Percentiles rank a stretch among this genome's conserved stretches.
Conservation (phyloP, 2,888 invertebrate genomes). For the Agrotis segetum region DNA sequence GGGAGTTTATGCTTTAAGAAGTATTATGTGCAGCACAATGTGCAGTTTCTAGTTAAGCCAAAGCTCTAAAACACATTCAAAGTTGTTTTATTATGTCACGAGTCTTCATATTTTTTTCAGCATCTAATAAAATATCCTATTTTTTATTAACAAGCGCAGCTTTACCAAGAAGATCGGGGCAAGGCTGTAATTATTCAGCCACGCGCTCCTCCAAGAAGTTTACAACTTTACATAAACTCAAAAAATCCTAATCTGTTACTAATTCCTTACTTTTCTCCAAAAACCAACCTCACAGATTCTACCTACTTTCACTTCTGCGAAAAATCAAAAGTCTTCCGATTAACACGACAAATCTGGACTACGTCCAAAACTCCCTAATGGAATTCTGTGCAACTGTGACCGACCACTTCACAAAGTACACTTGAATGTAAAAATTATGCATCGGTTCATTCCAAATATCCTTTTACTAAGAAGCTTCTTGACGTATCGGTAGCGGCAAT, state of each 20-base stretch:
- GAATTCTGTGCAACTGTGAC: constrained; percentile 85
- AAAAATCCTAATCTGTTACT: not conserved
- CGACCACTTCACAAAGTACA: constrained; percentile 79
- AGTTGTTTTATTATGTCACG: too few species aligned
- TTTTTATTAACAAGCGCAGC: too few species aligned
- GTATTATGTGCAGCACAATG: too few species aligned
- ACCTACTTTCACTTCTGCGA: constrained; percentile 68
- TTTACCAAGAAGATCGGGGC: too few species aligned
- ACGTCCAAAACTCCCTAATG: constrained; percentile 87
- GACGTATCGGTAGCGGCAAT: constrained; percentile 56
- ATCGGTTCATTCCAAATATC: constrained; percentile 75
- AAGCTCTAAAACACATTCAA: too few species aligned
- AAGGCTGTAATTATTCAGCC: too few species aligned
- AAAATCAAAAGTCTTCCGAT: constrained; percentile 69
- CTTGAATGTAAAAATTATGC: constrained; percentile 84
- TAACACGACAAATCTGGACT: constrained; percentile 76
- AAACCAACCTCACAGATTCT: constrained; percentile 10
- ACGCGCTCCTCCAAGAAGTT: too few species aligned
- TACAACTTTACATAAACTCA: too few species aligned
- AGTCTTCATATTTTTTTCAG: too few species aligned
- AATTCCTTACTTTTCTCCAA: not conserved
- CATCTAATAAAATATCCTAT: too few species aligned
- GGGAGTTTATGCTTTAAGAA: too few species aligned
- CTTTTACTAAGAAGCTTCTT: constrained; percentile 72
- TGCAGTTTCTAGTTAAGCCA: too few species aligned